Conservation (phyloP, 2,888 invertebrate species). For the Andrena bucephala region DNA sequence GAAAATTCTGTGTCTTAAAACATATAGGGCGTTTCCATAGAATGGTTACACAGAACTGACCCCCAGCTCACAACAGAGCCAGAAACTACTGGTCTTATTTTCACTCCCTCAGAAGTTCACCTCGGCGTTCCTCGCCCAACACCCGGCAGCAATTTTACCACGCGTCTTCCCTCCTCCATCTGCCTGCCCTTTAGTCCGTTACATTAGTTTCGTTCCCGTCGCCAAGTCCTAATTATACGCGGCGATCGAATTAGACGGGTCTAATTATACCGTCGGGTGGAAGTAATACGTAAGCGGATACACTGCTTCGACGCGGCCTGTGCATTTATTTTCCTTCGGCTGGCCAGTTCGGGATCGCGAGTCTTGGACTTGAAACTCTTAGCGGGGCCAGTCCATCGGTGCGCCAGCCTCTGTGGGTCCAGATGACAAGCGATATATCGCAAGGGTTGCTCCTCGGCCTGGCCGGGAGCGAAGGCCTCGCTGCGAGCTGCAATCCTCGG, state of each 20-base stretch:
- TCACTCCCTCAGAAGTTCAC: too few relatives aligned
- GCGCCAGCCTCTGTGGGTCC: too few relatives aligned
- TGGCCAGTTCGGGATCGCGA: neutral
- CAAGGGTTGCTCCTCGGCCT: slow-evolving; percentile 20
- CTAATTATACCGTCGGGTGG: slow-evolving; percentile 55
- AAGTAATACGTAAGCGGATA: slow-evolving; percentile 36
- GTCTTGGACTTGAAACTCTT: neutral
- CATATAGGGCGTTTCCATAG: too few relatives aligned
- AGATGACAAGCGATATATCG: neutral
- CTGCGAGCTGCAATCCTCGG: slow-evolving; percentile 24
- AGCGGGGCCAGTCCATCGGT: too few relatives aligned
- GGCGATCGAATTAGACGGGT: slow-evolving; percentile 53
- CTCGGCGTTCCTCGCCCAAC: too few relatives aligned
- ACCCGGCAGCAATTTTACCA: slow-evolving; percentile 28
- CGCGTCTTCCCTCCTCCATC: slow-evolving; percentile 12
- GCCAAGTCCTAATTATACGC: slow-evolving; percentile 61
- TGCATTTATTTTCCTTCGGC: slow-evolving; percentile 11
- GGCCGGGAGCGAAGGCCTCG: neutral
- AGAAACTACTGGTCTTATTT: too few relatives aligned
- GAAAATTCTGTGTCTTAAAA: too few relatives aligned
- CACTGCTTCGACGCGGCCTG: neutral
- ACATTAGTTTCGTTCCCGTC: slow-evolving; percentile 56
- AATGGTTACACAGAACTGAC: too few relatives aligned
- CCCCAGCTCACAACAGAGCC: too few relatives aligned
- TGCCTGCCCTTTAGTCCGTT: slow-evolving; percentile 50